phyloP scores from a whole-genome alignment of 1,140 invertebrate species.

The Dendroctonus valens region DNA sequence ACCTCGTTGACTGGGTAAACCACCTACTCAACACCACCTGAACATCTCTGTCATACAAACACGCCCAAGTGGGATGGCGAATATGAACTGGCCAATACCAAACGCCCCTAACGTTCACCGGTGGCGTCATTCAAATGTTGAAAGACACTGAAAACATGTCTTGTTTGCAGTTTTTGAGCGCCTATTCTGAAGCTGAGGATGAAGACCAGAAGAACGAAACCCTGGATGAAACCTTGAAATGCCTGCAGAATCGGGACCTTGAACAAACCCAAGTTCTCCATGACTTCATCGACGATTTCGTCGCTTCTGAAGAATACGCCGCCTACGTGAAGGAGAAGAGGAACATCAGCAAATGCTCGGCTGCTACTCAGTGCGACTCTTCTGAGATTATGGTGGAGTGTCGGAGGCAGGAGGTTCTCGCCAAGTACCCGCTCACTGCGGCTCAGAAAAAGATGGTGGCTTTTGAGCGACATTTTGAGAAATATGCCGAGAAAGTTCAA shows the following conservation, averaged over 20 bases:
- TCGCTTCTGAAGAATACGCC: constrained; percentile 33
- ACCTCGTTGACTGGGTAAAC: too few relatives aligned
- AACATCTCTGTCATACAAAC: too few relatives aligned
- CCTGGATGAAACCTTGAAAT: constrained; percentile 15
- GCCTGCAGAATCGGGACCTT: constrained; percentile 12
- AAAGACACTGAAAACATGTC: too few relatives aligned
- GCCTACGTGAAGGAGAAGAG: constrained; percentile 25
- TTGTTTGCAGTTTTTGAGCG: too few relatives aligned
- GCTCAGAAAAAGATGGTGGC: constrained; percentile 29
- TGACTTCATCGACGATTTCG: constrained; percentile 35
- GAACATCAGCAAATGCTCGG: constrained; percentile 20
- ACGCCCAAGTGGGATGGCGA: too few relatives aligned
- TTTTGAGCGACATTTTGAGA: constrained; percentile 32
- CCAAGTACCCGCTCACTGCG: constrained; percentile 27
- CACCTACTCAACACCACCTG: too few relatives aligned
- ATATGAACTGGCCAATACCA: too few relatives aligned
- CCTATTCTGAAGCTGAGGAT: background rate
- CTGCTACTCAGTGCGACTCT: constrained; percentile 16
- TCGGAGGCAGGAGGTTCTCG: background rate
- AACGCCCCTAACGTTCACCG: too few relatives aligned
- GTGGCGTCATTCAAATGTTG: too few relatives aligned
- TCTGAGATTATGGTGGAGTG: constrained; percentile 24
- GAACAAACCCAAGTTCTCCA: constrained; percentile 19
- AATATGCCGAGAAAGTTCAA: constrained; percentile 18
- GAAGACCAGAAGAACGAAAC: constrained; percentile 18